Evolutionary conservation across 2,113 vertebrate genomes (phyloP).

Genomic region (Alces alces): DNA sequence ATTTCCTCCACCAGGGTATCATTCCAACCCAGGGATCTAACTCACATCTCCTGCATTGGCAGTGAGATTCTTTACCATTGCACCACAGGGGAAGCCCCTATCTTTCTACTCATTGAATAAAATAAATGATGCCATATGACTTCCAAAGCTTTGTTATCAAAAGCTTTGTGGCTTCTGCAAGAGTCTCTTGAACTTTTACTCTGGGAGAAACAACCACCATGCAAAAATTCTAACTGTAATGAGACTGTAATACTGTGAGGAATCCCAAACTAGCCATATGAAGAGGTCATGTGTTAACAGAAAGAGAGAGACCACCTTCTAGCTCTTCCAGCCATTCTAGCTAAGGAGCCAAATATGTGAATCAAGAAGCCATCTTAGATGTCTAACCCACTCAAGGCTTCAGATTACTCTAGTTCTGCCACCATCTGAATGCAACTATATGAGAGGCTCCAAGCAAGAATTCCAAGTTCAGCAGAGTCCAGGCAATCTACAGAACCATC

Average conservation of each 20-base stretch:
- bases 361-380: not conserved
- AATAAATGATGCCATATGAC: not conserved
- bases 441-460: not conserved
- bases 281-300: not conserved
- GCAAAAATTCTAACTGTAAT: not conserved
- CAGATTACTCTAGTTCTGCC: not conserved
- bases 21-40: not conserved
- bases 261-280: not conserved
- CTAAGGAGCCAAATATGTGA: not conserved
- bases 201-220: not conserved
- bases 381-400: not conserved
- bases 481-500: not conserved
- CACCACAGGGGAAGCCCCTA: not conserved
- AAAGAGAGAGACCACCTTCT: not conserved
- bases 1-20: not conserved
- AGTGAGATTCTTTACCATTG: not conserved
- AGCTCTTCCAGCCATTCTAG: not conserved
- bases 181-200: not conserved
- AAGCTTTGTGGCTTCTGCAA: not conserved
- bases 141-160: not conserved
- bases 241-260: not conserved
- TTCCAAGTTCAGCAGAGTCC: not conserved
- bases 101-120: not conserved
- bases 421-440: not conserved
- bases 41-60: not conserved